These are phyloP conservation scores for Scomberomorus guttatus DNA, from an alignment of 2,797 vertebrate genomes.

Conservation along the genomic window DNA sequence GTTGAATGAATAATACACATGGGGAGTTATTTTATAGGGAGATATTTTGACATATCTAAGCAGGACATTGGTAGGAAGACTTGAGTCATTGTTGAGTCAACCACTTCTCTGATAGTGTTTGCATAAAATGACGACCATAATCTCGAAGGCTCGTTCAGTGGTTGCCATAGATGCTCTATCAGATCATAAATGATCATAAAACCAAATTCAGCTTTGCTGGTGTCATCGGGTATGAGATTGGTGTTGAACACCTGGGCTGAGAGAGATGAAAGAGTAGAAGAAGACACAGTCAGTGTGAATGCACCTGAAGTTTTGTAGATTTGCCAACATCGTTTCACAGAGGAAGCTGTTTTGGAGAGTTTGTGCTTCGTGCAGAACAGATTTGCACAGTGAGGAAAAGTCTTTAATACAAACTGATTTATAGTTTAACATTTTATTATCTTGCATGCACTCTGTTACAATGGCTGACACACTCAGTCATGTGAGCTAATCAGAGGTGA, in stretches of 20 bases:
- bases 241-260: conserved; percentile 11
- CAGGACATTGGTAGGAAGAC: conserved; percentile 19
- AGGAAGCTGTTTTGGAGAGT: not conserved
- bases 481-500: conserved; percentile 9
- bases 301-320: not conserved
- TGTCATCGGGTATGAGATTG: not conserved
- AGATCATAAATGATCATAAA: conserved; percentile 28
- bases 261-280: not conserved
- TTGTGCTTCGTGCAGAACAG: not conserved
- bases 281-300: not conserved
- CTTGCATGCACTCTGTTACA: not conserved
- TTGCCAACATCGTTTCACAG: not conserved
- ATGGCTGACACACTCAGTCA: conserved; percentile 4
- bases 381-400: not conserved
- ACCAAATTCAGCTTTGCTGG: conserved; percentile 12
- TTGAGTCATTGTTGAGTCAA: conserved; percentile 39
- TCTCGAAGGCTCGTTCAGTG: conserved; percentile 26
- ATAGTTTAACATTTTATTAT: conserved; percentile 10
- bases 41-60: conserved; percentile 1
- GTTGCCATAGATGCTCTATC: conserved; percentile 41
- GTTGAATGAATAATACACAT: not conserved
- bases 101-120: conserved; percentile 36
- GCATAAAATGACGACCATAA: conserved; percentile 23
- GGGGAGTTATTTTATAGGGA: not conserved
- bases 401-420: conserved; percentile 16